Conservation (phyloP, 2,113 vertebrate species). For the Anas platyrhynchos region DNA sequence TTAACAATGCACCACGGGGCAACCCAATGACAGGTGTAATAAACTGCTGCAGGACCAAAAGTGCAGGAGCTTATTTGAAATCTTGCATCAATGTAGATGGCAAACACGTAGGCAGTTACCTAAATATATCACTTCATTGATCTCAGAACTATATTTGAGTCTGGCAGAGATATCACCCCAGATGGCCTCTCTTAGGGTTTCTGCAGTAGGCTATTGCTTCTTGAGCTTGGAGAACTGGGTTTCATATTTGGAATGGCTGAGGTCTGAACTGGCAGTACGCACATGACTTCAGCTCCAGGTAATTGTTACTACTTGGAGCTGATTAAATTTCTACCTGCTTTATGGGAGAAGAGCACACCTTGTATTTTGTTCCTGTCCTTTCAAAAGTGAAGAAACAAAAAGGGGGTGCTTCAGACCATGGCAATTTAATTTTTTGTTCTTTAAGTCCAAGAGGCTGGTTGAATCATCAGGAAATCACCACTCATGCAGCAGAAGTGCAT, state of each 20-base stretch:
- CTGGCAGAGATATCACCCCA: background rate
- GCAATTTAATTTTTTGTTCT: background rate
- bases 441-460: background rate
- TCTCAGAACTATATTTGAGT: background rate
- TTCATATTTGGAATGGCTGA: background rate
- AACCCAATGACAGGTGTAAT: background rate
- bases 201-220: background rate
- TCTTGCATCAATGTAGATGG: background rate
- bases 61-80: background rate
- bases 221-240: background rate
- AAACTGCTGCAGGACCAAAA: background rate
- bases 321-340: background rate
- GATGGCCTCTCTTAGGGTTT: background rate
- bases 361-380: background rate
- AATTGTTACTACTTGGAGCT: background rate
- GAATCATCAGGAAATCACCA: background rate
- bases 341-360: background rate
- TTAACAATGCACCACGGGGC: background rate
- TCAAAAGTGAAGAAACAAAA: background rate
- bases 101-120: accelerated
- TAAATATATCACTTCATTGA: background rate
- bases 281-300: background rate
- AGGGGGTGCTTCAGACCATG: background rate
- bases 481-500: accelerated
- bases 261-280: background rate